These are phyloP conservation scores for Eueides isabella DNA, from an alignment of 1,140 invertebrate genomes.

Conservation along the genomic window DNA sequence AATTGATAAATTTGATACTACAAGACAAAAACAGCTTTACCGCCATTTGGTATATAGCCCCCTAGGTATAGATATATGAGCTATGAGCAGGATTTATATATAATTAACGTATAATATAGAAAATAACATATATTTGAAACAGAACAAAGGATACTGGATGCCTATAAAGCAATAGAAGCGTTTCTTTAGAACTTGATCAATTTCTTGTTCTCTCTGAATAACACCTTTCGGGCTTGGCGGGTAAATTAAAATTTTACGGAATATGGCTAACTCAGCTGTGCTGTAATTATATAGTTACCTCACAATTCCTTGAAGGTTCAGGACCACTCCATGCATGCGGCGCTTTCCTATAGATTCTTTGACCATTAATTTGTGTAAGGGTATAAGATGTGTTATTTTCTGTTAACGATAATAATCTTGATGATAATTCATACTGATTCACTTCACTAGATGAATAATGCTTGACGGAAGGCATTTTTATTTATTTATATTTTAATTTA, in stretches of 20 bases:
- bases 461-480: constrained; percentile 71
- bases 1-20: too few relatives aligned
- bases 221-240: constrained; percentile 25
- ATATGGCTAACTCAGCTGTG: not conserved
- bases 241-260: constrained; percentile 29
- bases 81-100: too few relatives aligned
- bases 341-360: constrained; percentile 75
- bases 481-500: constrained; percentile 49
- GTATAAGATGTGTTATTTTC: constrained; percentile 77
- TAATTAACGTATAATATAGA: too few relatives aligned
- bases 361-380: constrained; percentile 77
- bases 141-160: not conserved
- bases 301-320: constrained; percentile 75
- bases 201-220: not conserved
- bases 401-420: constrained; percentile 75
- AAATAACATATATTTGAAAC: not conserved
- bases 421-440: constrained; percentile 78
- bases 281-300: constrained; percentile 56
- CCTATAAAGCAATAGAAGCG: not conserved
- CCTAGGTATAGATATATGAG: too few relatives aligned
- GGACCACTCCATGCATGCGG: constrained; percentile 74
- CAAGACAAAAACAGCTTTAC: not conserved
- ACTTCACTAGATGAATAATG: constrained; percentile 78
- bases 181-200: not conserved
- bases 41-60: not conserved